Evolutionary conservation across 2,888 invertebrate species (phyloP), one percentile per base, ranked within the genome.

Genomic region (Aproaerema taeniolella): DNA sequence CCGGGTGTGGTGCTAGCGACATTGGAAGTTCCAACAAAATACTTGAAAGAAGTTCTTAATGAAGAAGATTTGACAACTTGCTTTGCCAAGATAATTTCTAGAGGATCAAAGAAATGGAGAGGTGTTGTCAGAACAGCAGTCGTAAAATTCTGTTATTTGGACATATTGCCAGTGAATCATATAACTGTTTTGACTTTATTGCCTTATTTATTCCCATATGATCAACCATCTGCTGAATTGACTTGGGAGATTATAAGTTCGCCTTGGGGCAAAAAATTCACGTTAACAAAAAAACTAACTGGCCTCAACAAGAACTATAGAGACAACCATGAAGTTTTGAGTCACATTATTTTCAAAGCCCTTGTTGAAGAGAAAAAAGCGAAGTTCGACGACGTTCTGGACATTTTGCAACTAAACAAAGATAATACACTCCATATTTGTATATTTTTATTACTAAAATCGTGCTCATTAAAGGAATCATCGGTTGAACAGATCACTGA

Each of bases 151-250:
- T 88, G 88, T 34, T 65, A 79, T 0, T 47, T 79, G 1, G 58
- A 75, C 12, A 61, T 74, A 0, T 60, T 83, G 31, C 74, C 83
- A 1, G 87, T 89, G 2, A 89, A 90, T 51, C 87, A 89, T 36
- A 80, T 87, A 45, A 86, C 89, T 2, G 83, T 92, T 33, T 61
- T 91, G 24, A 79, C 88, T 0, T 67, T 92, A 13, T 64, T 91
- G 16, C 92, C 92, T 8, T 89, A 89, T 58, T 61, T 93, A 4
- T 89, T 92, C 49, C 91, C 92, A 0, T 56, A 66, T 32, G 73
- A 85, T 51, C 41, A 61, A 43, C 58, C 71, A 36, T 60, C 70
- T 11, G 64, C 67, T 17, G 48, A 65, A 42, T 46, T 73, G 0
- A 61, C 85, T 6, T 69, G 66, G 61, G 51, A 69, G 16, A 74